These are phyloP conservation scores for Gila robusta DNA, from an alignment of 2,797 vertebrate genomes.

Conservation along the genomic window DNA sequence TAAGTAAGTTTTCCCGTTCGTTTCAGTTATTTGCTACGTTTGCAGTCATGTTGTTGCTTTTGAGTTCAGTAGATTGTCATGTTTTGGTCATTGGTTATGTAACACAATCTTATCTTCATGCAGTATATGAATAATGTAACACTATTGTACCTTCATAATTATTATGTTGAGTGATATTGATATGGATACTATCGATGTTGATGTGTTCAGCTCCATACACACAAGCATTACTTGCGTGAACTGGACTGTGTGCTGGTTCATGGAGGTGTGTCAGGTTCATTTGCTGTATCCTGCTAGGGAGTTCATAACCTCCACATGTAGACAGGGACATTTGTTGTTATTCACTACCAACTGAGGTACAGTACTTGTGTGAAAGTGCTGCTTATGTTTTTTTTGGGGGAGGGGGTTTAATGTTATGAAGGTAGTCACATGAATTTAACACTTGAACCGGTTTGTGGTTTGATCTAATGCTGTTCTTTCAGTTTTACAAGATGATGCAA, in stretches of 20 bases:
- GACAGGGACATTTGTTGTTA: not conserved
- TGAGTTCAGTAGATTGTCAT: not conserved
- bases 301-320: constrained; percentile 8
- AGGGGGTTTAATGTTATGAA: not conserved
- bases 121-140: not conserved
- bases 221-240: not conserved
- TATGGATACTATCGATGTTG: not conserved
- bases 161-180: not conserved
- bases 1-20: not conserved
- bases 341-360: not conserved
- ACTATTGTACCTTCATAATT: not conserved
- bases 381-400: not conserved
- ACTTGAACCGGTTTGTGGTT: not conserved
- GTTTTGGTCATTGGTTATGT: not conserved
- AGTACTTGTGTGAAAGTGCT: not conserved
- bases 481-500: constrained; percentile 19
- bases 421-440: not conserved
- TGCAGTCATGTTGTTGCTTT: not conserved
- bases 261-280: not conserved
- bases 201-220: not conserved
- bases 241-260: constrained; percentile 1
- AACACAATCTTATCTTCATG: not conserved
- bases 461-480: not conserved
- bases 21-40: not conserved
- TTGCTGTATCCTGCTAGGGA: not conserved